Base-by-base conservation (phyloP, 2,888 invertebrate genomes). In the Pammene aurita region DNA sequence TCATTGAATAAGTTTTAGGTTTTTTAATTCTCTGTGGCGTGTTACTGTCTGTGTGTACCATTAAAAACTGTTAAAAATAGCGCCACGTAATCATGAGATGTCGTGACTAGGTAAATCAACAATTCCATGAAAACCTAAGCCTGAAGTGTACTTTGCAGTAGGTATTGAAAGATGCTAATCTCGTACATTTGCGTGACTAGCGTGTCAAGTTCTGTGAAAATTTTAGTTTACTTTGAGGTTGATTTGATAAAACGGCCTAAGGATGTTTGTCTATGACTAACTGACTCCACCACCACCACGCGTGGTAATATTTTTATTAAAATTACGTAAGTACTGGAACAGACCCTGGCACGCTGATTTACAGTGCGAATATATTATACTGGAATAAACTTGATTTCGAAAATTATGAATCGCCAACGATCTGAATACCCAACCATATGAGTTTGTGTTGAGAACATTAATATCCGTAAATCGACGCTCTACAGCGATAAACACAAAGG, bases 381-480 rank as follows among this genome's bases (percentile, higher is more conserved):
- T 26, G 1, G 26, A 26, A 26, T 4, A 26, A n/a, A n/a, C n/a
- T n/a, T n/a, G n/a, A 26, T 26, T 26, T 26, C 4, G 26, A 26
- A 38, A 38, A 38, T 38, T 38, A 7, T 9, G 9, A 9, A 6
- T 38, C 9, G 38, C 18, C 7, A 18, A 16, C 18, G 35, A 58
- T 66, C 63, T 41, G 56, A 56, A 50, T 56, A 58, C 35, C 35
- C 52, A 63, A 68, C 44, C 63, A 34, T 67, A 52, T 62, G 63
- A 35, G 57, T 65, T 72, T 67, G 70, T 71, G 67, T 70, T 72
- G 71, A 72, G 61, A 70, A 65, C 71, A 72, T 74, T 72, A 75
- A 77, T 80, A 78, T 79, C 77, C 77, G 77, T 65, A 71, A 75
- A 71, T 76, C 70, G 76, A 75, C 73, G 75, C 72, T 76, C 76